Evolutionary conservation across 1,140 invertebrate genomes (phyloP).

Genomic region (Rhynchophorus ferrugineus): DNA sequence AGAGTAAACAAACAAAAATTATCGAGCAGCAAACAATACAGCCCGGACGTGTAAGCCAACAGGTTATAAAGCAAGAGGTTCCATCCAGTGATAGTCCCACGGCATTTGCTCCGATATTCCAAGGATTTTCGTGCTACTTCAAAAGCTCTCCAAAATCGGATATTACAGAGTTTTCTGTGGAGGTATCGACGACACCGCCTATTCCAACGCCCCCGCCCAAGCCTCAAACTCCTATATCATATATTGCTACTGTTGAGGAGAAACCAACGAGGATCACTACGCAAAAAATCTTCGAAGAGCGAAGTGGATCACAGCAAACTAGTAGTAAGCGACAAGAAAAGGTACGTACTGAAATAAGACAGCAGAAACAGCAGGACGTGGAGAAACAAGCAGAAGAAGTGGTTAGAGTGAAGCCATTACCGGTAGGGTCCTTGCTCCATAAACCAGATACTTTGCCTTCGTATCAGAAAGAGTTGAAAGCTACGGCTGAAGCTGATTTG

Average conservation of each 20-base stretch:
- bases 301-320: constrained; percentile 7
- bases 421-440: constrained; percentile 45
- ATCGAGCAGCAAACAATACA: constrained; percentile 21
- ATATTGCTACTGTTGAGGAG: constrained; percentile 21
- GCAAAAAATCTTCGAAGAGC: constrained; percentile 26
- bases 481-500: constrained; percentile 29
- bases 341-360: constrained; percentile 5
- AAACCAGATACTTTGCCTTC: constrained; percentile 43
- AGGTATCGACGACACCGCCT: constrained; percentile 31
- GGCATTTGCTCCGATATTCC: constrained; percentile 27
- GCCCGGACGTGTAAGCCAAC: constrained; percentile 16
- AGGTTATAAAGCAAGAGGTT: constrained; percentile 14
- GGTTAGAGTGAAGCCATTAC: constrained; percentile 28
- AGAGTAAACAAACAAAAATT: constrained; percentile 22
- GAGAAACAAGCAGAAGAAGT: constrained; percentile 33
- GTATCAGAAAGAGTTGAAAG: constrained; percentile 31
- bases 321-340: constrained; percentile 14
- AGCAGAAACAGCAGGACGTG: constrained; percentile 10
- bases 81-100: constrained; percentile 3
- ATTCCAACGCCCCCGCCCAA: constrained; percentile 19
- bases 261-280: constrained; percentile 14
- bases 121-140: constrained; percentile 31
- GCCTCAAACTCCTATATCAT: constrained; percentile 17
- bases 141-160: constrained; percentile 33
- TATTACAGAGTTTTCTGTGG: constrained; percentile 29